These are phyloP conservation scores for Acropternis orthonyx DNA, from an alignment of 2,797 vertebrate species.

Conservation along the genomic window DNA sequence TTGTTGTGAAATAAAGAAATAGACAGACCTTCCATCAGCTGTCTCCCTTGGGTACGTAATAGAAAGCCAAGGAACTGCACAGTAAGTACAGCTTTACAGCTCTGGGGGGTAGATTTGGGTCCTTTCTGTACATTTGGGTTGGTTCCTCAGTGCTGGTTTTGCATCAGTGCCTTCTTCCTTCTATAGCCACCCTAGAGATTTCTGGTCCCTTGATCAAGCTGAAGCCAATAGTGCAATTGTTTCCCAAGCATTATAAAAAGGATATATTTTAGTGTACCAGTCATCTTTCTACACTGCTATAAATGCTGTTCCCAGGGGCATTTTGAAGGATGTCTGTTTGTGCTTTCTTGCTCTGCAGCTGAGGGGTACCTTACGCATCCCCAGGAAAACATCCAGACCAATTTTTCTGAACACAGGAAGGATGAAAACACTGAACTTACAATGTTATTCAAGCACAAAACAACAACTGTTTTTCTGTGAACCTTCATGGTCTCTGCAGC, in stretches of 20 bases:
- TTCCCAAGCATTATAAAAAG: neutral
- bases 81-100: neutral
- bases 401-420: neutral
- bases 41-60: neutral
- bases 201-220: neutral
- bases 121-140: neutral
- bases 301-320: neutral
- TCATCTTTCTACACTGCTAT: neutral
- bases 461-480: neutral
- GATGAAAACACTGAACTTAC: neutral
- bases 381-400: neutral
- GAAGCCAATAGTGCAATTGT: neutral
- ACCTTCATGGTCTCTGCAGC: neutral
- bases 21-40: neutral
- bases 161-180: neutral
- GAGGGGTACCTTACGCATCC: neutral
- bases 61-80: neutral
- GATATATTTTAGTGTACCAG: neutral
- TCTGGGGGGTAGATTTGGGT: neutral
- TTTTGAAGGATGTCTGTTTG: neutral
- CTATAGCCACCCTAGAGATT: neutral
- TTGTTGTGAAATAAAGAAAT: neutral
- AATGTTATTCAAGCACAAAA: neutral
- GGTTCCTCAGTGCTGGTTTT: neutral
- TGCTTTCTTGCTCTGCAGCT: neutral